A percentile compares a stretch with the other conserved stretches of the same genome.
Evolutionary conservation across 2,888 invertebrate species (phyloP).

Genomic region (Rhamphomyia laevipes): DNA sequence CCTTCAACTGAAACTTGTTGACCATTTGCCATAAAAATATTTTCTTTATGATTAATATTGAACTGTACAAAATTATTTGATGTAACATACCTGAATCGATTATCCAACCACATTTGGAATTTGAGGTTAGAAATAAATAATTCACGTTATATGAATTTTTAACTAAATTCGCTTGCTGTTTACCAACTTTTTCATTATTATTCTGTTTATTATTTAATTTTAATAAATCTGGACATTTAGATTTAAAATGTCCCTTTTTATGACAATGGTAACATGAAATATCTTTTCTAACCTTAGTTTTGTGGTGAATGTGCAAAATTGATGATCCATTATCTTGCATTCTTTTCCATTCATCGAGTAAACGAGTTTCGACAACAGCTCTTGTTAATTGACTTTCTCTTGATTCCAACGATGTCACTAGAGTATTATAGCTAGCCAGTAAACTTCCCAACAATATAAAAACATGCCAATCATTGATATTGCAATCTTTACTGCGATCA

Average conservation of each 20-base stretch:
- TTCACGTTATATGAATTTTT: too few species aligned
- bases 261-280: not conserved
- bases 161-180: too few species aligned
- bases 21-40: constrained; percentile 1
- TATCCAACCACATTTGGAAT: too few species aligned
- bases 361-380: not conserved
- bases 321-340: not conserved
- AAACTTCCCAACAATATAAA: not conserved
- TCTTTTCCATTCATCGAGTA: not conserved
- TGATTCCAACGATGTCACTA: not conserved
- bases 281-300: not conserved
- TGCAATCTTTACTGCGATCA: not conserved
- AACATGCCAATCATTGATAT: not conserved
- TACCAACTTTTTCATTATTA: too few species aligned
- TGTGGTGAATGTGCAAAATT: not conserved
- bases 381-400: not conserved
- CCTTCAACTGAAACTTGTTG: not conserved
- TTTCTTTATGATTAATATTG: too few species aligned
- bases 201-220: not conserved
- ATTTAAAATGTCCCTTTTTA: not conserved
- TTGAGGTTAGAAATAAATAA: too few species aligned
- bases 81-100: too few species aligned
- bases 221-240: too few species aligned
- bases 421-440: not conserved
- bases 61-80: too few species aligned